These are phyloP conservation scores for Drosophila kurseongensis DNA, from an alignment of 1,140 invertebrate species.

Conservation along the genomic window DNA sequence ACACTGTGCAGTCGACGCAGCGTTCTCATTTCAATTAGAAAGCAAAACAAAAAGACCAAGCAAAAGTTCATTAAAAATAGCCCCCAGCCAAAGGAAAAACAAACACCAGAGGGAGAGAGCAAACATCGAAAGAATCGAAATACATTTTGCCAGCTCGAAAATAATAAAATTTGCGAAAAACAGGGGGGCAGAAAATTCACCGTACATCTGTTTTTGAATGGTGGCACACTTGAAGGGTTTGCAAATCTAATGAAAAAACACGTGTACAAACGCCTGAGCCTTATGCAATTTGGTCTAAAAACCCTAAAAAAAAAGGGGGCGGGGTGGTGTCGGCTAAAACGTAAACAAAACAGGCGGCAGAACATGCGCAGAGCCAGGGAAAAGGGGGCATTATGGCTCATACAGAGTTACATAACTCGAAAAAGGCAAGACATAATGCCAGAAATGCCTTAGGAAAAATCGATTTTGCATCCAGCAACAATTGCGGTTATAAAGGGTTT, in stretches of 20 bases:
- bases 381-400: not conserved
- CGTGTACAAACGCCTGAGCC: slow-evolving; percentile 44
- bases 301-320: slow-evolving; percentile 9
- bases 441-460: slow-evolving; percentile 54
- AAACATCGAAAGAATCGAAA: slow-evolving; percentile 39
- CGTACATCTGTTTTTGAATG: slow-evolving; percentile 23
- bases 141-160: slow-evolving; percentile 38
- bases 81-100: slow-evolving; percentile 35
- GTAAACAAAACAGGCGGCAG: slow-evolving; percentile 55
- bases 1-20: slow-evolving; percentile 54
- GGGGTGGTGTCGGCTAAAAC: slow-evolving; percentile 24
- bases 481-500: slow-evolving; percentile 22
- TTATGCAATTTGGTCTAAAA: slow-evolving; percentile 53
- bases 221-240: slow-evolving; percentile 73
- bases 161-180: slow-evolving; percentile 30
- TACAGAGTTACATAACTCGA: slow-evolving; percentile 62
- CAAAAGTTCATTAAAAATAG: slow-evolving; percentile 74
- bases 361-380: slow-evolving; percentile 28
- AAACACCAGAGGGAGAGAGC: slow-evolving; percentile 19
- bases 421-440: slow-evolving; percentile 48
- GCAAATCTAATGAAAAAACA: slow-evolving; percentile 66
- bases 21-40: slow-evolving; percentile 60
- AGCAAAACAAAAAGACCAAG: slow-evolving; percentile 50
- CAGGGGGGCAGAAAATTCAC: not conserved
- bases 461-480: slow-evolving; percentile 53